Evolutionary conservation across 53 echinoderm and acorn worm species (phyloP), one percentile per base, ranked within the genome.

Genomic region (Antedon mediterranea): DNA sequence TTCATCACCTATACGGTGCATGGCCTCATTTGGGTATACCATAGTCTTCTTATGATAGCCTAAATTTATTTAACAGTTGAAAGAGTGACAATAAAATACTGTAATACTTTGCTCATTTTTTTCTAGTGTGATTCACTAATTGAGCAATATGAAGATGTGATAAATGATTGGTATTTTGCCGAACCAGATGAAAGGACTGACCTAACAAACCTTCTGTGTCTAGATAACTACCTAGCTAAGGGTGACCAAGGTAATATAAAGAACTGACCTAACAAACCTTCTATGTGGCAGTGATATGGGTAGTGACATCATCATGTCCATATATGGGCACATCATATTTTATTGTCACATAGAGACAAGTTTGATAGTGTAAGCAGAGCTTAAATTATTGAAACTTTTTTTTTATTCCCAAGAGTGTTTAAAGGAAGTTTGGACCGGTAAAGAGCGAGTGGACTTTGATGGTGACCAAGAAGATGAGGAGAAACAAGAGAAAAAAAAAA

Each of bases 151-250:
- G 97, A 97, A 34, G 89, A 89, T 8, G 79, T 81, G 20, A 88
- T 97, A 30, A 84, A 90, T 31, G 85, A 87, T 71, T 97, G 97
- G 97, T 93, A 90, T 84, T 97, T 91, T 31, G 20, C 28, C 80
- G 84, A 89, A 74, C 89, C 89, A 43, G 80, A 84, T 31, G 90
- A 94, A 28, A 84, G 87, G 31, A 88, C 81, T 11, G 43, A 77
- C 28, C 79, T 97, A 27, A n/a, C 80, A 0, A 85, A 89, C 31
- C 92, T 92, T 75, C 82, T 97, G 7, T 97, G 97, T 85, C 76
- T 83, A 15, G 92, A 97, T 57, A 89, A 92, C 80, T 91, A 86
- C 20, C 84, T 97, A 33, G 42, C 57, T 23, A 97, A 88, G 74
- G 82, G 92, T n/a, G 97, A 97, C 27, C 37, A 72, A 30, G 88